phyloP scores from a whole-genome alignment of 2,888 invertebrate species.

The Zele albiditarsus region DNA sequence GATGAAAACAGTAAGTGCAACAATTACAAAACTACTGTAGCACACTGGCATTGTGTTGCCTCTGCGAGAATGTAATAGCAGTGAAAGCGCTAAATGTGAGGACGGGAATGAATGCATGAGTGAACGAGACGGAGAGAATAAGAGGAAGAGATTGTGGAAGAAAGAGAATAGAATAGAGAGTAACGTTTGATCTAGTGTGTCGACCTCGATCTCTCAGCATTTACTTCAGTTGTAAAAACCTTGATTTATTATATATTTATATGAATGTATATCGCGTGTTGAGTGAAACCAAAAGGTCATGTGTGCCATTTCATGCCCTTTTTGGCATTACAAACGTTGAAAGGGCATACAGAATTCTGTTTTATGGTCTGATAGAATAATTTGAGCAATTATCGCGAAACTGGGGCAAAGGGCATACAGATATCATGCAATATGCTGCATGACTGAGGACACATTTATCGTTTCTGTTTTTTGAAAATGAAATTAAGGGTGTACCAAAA shows the following conservation, averaged over 20 bases:
- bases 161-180: slow-evolving; percentile 16
- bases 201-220: slow-evolving; percentile 16
- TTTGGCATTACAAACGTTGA: too few relatives aligned
- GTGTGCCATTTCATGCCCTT: too few relatives aligned
- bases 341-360: too few relatives aligned
- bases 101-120: not conserved
- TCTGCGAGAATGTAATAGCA: slow-evolving; percentile 3
- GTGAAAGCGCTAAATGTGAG: slow-evolving; percentile 10
- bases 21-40: slow-evolving; percentile 40
- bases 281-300: too few relatives aligned
- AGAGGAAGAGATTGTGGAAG: not conserved
- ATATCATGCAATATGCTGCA: too few relatives aligned
- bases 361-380: too few relatives aligned
- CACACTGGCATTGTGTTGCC: slow-evolving; percentile 8
- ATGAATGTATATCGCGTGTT: not conserved
- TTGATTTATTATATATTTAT: slow-evolving; percentile 16
- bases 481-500: too few relatives aligned
- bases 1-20: slow-evolving; percentile 31
- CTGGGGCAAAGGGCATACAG: too few relatives aligned
- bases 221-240: slow-evolving; percentile 39
- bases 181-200: slow-evolving; percentile 23
- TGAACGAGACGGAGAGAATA: not conserved
- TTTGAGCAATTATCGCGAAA: too few relatives aligned
- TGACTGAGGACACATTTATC: too few relatives aligned
- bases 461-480: too few relatives aligned